Percentiles rank a stretch among this genome's conserved stretches.
phyloP scores from a whole-genome alignment of 2,888 invertebrate species.

The Mesorhabditis belari region DNA sequence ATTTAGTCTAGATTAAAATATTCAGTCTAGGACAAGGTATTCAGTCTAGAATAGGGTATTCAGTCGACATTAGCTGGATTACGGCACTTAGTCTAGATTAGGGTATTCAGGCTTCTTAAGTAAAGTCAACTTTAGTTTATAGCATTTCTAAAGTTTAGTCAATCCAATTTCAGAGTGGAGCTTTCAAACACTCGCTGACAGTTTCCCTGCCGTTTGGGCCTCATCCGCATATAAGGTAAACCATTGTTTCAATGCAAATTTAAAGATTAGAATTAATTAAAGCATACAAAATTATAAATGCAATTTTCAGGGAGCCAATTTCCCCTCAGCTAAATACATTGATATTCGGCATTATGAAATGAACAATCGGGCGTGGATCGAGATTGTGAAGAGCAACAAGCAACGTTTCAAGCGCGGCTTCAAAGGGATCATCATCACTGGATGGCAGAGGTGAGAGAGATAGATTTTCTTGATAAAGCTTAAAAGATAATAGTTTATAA shows the following conservation, averaged over 20 bases:
- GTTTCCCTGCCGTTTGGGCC: slow-evolving; percentile 68
- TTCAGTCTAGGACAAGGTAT: too few relatives aligned
- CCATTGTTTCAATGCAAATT: background rate
- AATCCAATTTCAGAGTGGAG: slow-evolving; percentile 18
- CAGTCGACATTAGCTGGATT: too few relatives aligned
- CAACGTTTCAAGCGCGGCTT: slow-evolving; percentile 39
- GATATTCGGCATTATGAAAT: slow-evolving; percentile 55
- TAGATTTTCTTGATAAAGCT: background rate
- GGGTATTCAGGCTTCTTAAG: background rate
- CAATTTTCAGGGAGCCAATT: slow-evolving; percentile 31
- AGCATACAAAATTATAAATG: background rate
- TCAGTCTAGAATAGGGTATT: too few relatives aligned
- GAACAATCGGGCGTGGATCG: slow-evolving; percentile 56
- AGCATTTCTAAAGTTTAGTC: background rate
- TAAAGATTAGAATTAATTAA: background rate
- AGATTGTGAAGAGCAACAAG: slow-evolving; percentile 1
- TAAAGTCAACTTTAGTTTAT: background rate
- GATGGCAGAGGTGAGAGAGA: slow-evolving; percentile 56
- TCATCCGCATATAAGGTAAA: slow-evolving; percentile 67
- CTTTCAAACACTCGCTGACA: slow-evolving; percentile 59
- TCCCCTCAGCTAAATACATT: slow-evolving; percentile 46
- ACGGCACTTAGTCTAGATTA: background rate
- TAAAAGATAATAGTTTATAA: background rate
- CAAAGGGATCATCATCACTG: slow-evolving; percentile 56
- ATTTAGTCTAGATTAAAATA: too few relatives aligned